Conservation (phyloP, 2,888 invertebrate species). For the Patella caerulea region DNA sequence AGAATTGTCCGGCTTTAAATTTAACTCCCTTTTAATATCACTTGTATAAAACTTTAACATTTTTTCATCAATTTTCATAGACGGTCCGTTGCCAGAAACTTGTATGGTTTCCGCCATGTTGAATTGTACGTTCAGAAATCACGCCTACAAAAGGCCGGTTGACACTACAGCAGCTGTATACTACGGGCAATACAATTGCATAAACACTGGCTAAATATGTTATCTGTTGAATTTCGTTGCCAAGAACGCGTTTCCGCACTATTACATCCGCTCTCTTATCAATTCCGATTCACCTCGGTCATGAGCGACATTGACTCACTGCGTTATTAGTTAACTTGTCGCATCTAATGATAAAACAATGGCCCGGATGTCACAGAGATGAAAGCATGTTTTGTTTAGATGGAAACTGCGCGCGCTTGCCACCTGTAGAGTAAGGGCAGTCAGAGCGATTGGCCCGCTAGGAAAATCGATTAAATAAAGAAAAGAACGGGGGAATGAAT, state of each 20-base stretch:
- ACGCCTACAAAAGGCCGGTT: not conserved
- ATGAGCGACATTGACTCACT: too few relatives aligned
- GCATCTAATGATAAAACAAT: too few relatives aligned
- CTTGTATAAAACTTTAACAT: not conserved
- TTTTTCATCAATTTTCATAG: slow-evolving; percentile 9
- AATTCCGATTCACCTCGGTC: too few relatives aligned
- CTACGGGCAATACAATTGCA: not conserved
- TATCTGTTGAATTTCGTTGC: not conserved
- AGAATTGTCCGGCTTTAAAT: not conserved
- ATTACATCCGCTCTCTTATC: not conserved
- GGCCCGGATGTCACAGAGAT: too few relatives aligned
- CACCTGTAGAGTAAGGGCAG: too few relatives aligned
- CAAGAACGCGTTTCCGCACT: slow-evolving; percentile 7
- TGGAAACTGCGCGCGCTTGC: too few relatives aligned
- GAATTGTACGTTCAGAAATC: not conserved
- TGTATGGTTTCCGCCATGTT: slow-evolving; percentile 7
- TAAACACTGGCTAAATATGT: not conserved
- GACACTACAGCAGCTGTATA: not conserved
- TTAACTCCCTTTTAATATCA: not conserved
- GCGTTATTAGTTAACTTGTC: too few relatives aligned
- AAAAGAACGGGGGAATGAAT: too few relatives aligned
- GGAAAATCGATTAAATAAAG: too few relatives aligned
- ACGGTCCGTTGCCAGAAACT: slow-evolving; percentile 7
- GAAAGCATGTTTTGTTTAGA: too few relatives aligned
- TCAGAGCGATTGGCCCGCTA: too few relatives aligned